Percentiles rank a stretch among this genome's conserved stretches.
phyloP scores from a whole-genome alignment of 2,888 invertebrate species.

The Miltochrista miniata region DNA sequence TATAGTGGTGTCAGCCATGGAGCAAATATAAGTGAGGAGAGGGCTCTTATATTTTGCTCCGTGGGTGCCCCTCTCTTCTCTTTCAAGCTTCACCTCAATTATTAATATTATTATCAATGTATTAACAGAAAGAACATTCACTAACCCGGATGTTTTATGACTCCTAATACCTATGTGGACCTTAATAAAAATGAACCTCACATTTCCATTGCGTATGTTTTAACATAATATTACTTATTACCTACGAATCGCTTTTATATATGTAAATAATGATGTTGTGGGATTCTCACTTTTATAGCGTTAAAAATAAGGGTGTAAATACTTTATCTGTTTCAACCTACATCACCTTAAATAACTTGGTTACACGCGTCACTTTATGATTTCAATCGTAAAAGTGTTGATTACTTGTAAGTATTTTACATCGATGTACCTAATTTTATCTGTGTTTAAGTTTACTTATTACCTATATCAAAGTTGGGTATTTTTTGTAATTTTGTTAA shows the following conservation, averaged over 20 bases:
- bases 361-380: constrained; percentile 37
- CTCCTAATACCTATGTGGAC: too few species aligned
- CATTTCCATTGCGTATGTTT: constrained; percentile 25
- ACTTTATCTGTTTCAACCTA: neutral
- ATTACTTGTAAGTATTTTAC: constrained; percentile 34
- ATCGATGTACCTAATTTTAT: constrained; percentile 39
- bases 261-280: too few species aligned
- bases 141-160: constrained; percentile 13
- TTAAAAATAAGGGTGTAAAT: constrained; percentile 4
- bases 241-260: too few species aligned
- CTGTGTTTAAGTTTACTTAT: constrained; percentile 38
- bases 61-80: neutral
- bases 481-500: constrained; percentile 24
- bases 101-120: constrained; percentile 10
- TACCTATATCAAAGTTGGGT: constrained; percentile 34
- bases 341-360: constrained; percentile 18
- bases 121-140: constrained; percentile 12
- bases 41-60: too few species aligned
- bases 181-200: constrained; percentile 24
- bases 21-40: too few species aligned
- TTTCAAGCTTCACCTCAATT: neutral
- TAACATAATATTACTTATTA: neutral
- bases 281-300: too few species aligned
- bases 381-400: constrained; percentile 32
- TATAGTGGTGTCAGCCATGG: too few species aligned